Conservation (phyloP, 2,113 vertebrate species). For the Vanacampus margaritifer region DNA sequence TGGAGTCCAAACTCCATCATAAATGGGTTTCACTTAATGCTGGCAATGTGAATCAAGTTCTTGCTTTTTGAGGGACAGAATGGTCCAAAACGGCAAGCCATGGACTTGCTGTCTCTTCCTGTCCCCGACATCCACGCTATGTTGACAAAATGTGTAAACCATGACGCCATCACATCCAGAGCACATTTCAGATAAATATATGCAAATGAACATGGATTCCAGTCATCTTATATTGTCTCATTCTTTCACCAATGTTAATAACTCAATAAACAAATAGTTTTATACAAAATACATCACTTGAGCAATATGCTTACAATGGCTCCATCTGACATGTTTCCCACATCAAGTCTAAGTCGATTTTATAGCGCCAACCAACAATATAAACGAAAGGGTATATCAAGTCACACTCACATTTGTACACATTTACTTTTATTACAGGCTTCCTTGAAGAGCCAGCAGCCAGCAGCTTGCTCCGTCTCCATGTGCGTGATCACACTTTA, state of each 20-base stretch:
- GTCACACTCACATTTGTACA: conserved; percentile 24
- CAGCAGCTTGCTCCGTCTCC: conserved; percentile 34
- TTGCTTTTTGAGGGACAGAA: no score
- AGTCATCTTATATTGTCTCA: no score
- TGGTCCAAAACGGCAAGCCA: no score
- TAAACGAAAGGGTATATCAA: conserved; percentile 22
- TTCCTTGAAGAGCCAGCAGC: conserved; percentile 44
- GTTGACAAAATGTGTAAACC: no score
- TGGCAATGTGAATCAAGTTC: neutral
- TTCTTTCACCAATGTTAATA: neutral
- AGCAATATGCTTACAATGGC: conserved; percentile 8
- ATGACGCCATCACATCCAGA: no score
- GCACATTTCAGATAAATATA: no score
- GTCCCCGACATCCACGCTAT: no score
- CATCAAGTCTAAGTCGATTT: no score
- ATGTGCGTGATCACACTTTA: conserved; percentile 48
- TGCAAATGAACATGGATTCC: no score
- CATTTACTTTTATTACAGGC: conserved; percentile 20
- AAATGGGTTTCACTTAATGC: neutral
- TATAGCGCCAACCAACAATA: no score
- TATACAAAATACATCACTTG: neutral
- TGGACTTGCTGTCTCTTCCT: no score
- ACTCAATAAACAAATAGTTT: neutral
- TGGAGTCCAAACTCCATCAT: neutral
- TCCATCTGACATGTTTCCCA: conserved; percentile 5